Percentiles rank a stretch among this genome's conserved stretches.
These are phyloP conservation scores for Athalia circularis DNA, from an alignment of 2,888 invertebrate genomes.

Conservation along the genomic window DNA sequence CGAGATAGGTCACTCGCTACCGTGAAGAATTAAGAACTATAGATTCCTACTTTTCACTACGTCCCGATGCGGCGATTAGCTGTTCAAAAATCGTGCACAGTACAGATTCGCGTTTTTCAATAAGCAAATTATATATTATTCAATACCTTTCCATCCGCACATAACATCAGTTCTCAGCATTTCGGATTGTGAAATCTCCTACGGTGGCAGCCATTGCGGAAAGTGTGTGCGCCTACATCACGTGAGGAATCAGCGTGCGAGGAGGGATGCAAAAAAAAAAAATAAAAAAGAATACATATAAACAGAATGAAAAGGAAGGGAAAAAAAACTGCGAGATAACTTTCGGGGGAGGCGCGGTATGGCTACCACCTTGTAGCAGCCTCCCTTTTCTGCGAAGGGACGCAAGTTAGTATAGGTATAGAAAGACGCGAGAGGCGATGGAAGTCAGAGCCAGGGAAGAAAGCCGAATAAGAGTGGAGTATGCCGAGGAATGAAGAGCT, in stretches of 20 bases:
- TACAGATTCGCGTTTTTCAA: too few relatives aligned
- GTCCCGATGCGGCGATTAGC: too few relatives aligned
- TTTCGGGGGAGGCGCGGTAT: conserved; percentile 45
- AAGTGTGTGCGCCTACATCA: background rate
- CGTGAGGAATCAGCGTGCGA: conserved; percentile 29
- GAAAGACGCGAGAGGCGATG: conserved; percentile 47
- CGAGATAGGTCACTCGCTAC: too few relatives aligned
- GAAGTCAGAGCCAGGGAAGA: conserved; percentile 48
- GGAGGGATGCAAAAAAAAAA: conserved; percentile 54
- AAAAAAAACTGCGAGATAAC: conserved; percentile 48
- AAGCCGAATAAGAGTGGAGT: conserved; percentile 48
- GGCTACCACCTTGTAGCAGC: conserved; percentile 42
- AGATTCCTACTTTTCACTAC: too few relatives aligned
- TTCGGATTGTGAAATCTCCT: background rate
- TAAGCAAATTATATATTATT: background rate
- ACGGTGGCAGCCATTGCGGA: conserved; percentile 18
- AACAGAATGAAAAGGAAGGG: conserved; percentile 46
- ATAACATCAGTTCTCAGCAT: conserved; percentile 5
- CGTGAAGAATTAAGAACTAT: too few relatives aligned
- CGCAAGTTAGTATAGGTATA: conserved; percentile 46
- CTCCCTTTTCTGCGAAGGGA: conserved; percentile 42
- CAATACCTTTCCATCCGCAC: background rate
- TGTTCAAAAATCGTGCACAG: too few relatives aligned
- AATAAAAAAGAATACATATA: conserved; percentile 48
- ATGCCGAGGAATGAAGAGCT: conserved; percentile 49